Percentiles rank a stretch among this genome's conserved stretches.
phyloP scores from a whole-genome alignment of 2,113 vertebrate genomes.

The Mungos mungo region DNA sequence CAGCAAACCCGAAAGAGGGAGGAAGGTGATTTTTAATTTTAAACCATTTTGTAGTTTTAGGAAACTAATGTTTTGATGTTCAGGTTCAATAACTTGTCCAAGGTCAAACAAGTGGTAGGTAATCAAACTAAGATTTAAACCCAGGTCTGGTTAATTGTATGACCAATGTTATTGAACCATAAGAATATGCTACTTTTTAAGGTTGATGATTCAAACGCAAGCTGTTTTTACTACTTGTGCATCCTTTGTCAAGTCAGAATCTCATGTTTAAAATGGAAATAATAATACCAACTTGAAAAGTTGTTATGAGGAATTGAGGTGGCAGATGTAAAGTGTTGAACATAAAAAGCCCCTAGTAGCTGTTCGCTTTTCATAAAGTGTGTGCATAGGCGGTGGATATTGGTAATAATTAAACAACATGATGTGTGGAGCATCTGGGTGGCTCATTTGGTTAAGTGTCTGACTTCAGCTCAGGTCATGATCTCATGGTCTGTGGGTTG shows the following conservation, averaged over 20 bases:
- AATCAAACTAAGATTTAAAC: not conserved
- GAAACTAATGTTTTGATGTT: not conserved
- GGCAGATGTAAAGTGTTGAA: not conserved
- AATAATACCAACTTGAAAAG: not conserved
- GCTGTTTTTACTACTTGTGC: not conserved
- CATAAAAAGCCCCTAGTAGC: not conserved
- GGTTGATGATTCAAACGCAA: not conserved
- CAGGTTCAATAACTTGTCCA: not conserved
- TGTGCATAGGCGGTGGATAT: not conserved
- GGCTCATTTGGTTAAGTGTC: too few species aligned
- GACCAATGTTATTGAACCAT: not conserved
- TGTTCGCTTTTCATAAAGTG: not conserved
- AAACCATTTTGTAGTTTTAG: not conserved
- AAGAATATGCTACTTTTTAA: not conserved
- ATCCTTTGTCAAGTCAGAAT: not conserved
- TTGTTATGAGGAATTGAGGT: not conserved
- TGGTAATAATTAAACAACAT: not conserved
- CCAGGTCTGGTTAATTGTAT: not conserved
- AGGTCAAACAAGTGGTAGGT: not conserved
- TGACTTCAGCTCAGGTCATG: too few species aligned
- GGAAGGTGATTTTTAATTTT: not conserved
- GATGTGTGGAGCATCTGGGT: not conserved
- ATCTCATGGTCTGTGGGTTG: too few species aligned
- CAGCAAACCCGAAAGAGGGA: not conserved
- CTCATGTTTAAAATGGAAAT: not conserved